Conservation (phyloP, 2,888 invertebrate genomes). For the Apodemia zela region DNA sequence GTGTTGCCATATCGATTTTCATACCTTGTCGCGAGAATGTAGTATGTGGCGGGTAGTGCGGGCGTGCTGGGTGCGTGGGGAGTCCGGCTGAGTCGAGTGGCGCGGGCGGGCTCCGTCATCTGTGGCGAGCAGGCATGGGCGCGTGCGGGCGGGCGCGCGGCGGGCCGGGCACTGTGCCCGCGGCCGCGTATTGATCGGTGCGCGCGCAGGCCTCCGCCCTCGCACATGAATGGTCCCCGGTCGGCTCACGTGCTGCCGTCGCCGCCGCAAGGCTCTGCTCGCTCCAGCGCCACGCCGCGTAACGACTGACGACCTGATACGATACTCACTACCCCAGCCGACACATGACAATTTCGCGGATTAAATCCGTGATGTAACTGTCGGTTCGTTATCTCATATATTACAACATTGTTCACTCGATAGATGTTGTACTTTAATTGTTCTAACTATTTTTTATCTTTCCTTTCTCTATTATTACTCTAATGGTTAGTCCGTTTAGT, state of each 20-base stretch:
- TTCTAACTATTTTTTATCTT: too few species aligned
- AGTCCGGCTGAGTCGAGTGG: conserved; percentile 55
- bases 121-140: conserved; percentile 71
- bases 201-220: conserved; percentile 61
- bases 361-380: not conserved
- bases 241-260: conserved; percentile 64
- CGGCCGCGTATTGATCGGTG: conserved; percentile 61
- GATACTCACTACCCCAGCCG: conserved; percentile 11
- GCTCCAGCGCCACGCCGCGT: conserved; percentile 22
- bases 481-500: too few species aligned
- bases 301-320: conserved; percentile 5
- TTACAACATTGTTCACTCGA: too few species aligned
- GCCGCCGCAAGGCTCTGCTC: not conserved
- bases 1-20: conserved; percentile 57
- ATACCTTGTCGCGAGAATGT: conserved; percentile 61
- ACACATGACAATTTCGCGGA: not conserved
- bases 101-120: conserved; percentile 79
- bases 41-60: conserved; percentile 38
- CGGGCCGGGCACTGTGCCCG: conserved; percentile 68
- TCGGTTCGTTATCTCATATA: too few species aligned
- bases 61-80: conserved; percentile 60
- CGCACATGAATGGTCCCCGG: conserved; percentile 69
- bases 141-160: conserved; percentile 60
- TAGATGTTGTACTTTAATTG: too few species aligned
- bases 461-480: too few species aligned